These are phyloP conservation scores for Sebastes kiyomatsui DNA, from an alignment of 2,797 vertebrate species.

Conservation along the genomic window DNA sequence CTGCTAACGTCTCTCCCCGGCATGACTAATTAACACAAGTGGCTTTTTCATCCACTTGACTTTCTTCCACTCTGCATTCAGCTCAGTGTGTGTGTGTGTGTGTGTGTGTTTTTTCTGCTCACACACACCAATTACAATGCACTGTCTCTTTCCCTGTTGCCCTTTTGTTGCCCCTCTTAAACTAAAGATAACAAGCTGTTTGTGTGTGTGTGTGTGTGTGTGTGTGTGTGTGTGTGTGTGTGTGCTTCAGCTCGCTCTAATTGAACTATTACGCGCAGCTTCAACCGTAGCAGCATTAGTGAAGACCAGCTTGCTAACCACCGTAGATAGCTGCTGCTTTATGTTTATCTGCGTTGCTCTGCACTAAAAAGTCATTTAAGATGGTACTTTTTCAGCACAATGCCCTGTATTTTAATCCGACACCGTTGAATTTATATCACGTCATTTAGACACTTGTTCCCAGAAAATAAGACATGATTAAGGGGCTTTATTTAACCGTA, in stretches of 20 bases:
- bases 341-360: background rate
- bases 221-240: background rate
- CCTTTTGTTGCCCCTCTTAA: slow-evolving; percentile 10
- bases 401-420: background rate
- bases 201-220: background rate
- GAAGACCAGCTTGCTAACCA: background rate
- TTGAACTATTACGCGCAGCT: background rate
- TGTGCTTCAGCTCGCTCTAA: background rate
- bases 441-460: background rate
- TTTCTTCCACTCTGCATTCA: slow-evolving; percentile 13
- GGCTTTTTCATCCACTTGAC: slow-evolving; percentile 45
- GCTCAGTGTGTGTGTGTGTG: background rate
- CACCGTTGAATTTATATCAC: background rate
- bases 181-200: slow-evolving; percentile 16
- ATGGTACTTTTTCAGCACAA: background rate
- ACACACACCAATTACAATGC: slow-evolving; percentile 3
- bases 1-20: background rate
- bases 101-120: slow-evolving; percentile 5
- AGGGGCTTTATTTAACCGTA: background rate
- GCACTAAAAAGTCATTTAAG: background rate
- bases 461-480: background rate
- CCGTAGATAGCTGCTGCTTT: background rate
- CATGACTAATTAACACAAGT: slow-evolving; percentile 39
- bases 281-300: background rate
- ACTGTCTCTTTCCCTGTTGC: background rate